Base-by-base conservation (phyloP, 2,888 invertebrate genomes). In the Stenoptilia bipunctidactyla region DNA sequence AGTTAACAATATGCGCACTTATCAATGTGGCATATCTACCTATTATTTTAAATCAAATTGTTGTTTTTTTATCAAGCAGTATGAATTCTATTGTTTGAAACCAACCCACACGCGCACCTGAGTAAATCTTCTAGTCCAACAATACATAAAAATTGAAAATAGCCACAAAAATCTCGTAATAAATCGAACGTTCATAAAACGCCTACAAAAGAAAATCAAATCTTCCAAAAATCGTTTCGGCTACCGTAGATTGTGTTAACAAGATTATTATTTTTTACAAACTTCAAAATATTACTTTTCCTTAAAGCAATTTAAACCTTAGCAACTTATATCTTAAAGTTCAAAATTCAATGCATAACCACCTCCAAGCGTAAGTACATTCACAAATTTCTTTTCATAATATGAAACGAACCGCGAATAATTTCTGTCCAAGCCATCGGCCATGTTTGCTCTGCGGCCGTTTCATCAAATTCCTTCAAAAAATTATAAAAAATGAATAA, bases 401-500 rank as follows among this genome's bases (percentile, higher is more conserved):
- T 52, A 56, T 58, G 60, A 71, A 72, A 65, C 70, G 70, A 71
- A 73, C 69, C 80, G 74, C 68, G 72, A 72, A 79, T 67, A 66
- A 74, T 77, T 75, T 61, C 50, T 30, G 58, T 51, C 50, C 62
- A 55, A 58, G 51, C 65, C 53, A 58, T 58, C 65, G 60, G 59
- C 66, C 59, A 62, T 79, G 72, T 82, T 82, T 80, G 70, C 62
- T 58, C 62, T 61, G 71, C 74, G 80, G 77, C 73, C 79, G 69
- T 56, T 62, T 55, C 58, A 60, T 61, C 59, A 56, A 61, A 61
- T 59, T 58, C 58, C 55, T 56, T 50, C 47, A 54, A 56, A 52
- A 56, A 79, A 53, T 74, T 56, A 70, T 71, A 62, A 74, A 64
- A 63, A 66, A 60, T 61, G 65, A 56, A 75, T 72, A 75, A 74